Conservation (phyloP, 2,888 invertebrate genomes). For the Candidula unifasciata region DNA sequence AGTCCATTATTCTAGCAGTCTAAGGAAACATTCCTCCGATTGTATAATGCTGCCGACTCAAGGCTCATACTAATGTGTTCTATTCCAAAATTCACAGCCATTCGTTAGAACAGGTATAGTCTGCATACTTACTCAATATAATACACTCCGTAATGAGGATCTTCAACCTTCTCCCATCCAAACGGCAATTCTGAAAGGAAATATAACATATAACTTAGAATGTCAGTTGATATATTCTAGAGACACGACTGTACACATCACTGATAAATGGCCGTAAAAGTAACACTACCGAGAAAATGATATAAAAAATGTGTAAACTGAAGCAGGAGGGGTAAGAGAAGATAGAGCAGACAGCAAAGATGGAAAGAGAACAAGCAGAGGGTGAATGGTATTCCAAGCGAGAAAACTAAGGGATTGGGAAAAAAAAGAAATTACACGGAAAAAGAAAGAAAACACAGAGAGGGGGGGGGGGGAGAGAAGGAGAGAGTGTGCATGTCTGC, state of each 20-base stretch:
- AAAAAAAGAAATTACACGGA: neutral
- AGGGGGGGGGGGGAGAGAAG: neutral
- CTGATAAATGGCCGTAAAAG: neutral
- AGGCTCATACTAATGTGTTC: neutral
- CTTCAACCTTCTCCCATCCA: conserved; percentile 99
- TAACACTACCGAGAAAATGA: neutral
- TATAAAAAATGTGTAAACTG: neutral
- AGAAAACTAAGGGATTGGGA: neutral
- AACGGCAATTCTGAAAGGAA: conserved; percentile 87
- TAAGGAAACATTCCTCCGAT: no score
- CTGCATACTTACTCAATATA: conserved; percentile 88
- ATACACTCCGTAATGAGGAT: conserved; percentile 97
- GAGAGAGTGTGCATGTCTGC: neutral
- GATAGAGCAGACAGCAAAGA: neutral
- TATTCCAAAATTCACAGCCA: neutral
- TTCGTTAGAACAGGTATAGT: neutral
- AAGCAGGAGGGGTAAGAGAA: neutral
- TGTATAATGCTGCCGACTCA: no score
- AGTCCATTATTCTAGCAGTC: no score
- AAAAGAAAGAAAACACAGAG: neutral
- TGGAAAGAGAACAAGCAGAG: neutral
- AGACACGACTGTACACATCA: neutral
- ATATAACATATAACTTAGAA: conserved; percentile 24
- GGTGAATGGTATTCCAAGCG: neutral
- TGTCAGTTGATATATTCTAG: neutral